These are phyloP conservation scores for Bursaphelenchus okinawaensis DNA, from an alignment of 2,888 invertebrate species.

Conservation along the genomic window DNA sequence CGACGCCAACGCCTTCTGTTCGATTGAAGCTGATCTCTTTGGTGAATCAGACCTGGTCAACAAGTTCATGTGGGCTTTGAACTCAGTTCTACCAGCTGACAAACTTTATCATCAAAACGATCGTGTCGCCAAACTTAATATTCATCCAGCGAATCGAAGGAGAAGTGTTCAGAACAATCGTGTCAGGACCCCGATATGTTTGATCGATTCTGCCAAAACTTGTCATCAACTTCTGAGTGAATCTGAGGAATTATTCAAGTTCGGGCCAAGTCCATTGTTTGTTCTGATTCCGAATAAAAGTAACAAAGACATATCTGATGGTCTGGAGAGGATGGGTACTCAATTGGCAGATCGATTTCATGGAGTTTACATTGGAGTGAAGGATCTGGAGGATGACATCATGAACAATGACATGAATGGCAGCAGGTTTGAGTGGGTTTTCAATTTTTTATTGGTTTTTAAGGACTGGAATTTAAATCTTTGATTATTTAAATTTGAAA, in stretches of 20 bases:
- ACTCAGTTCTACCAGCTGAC: conserved; percentile 23
- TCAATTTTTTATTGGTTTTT: conserved; percentile 2
- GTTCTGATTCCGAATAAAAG: background rate
- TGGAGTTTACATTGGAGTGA: conserved; percentile 13
- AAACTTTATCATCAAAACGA: conserved; percentile 24
- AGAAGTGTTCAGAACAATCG: conserved; percentile 3
- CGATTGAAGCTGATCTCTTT: conserved; percentile 24
- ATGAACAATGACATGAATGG: background rate
- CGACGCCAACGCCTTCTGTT: conserved; percentile 16
- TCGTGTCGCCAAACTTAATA: conserved; percentile 26
- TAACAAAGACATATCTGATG: background rate
- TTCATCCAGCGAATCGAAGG: conserved; percentile 12
- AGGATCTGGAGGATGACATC: conserved; percentile 2
- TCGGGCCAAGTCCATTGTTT: conserved; percentile 7
- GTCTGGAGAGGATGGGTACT: conserved; percentile 25
- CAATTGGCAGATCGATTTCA: conserved; percentile 21
- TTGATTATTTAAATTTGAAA: too few species aligned
- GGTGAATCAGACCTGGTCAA: conserved; percentile 33
- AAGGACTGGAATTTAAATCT: background rate
- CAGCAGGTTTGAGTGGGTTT: background rate
- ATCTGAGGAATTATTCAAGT: background rate
- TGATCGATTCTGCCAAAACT: conserved; percentile 18
- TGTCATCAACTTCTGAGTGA: background rate
- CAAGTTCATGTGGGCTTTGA: conserved; percentile 30
- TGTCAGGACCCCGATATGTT: conserved; percentile 25